A percentile compares a stretch with the other conserved stretches of the same genome.
These are phyloP conservation scores for Trematomus loennbergii DNA, from an alignment of 2,113 vertebrate species.

Conservation along the genomic window DNA sequence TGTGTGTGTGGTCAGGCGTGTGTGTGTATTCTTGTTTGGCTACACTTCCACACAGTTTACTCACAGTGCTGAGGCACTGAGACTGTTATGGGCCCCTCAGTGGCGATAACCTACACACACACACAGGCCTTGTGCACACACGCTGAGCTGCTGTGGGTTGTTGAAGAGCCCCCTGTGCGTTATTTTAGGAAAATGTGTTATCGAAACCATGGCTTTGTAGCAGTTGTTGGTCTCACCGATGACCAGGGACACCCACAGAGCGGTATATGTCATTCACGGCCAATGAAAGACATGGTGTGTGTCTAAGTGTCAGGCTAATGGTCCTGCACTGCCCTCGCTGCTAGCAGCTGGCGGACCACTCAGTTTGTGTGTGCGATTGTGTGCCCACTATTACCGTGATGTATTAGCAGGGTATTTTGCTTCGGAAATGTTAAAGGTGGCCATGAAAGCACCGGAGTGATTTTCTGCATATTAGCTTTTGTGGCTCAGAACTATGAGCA, in stretches of 20 bases:
- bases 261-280: slow-evolving; percentile 58
- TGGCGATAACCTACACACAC: slow-evolving; percentile 52
- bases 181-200: slow-evolving; percentile 71
- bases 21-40: slow-evolving; percentile 50
- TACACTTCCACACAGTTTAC: slow-evolving; percentile 66
- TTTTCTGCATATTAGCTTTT: slow-evolving; percentile 65
- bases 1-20: slow-evolving; percentile 8
- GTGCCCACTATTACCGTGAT: slow-evolving; percentile 10
- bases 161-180: slow-evolving; percentile 65
- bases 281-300: slow-evolving; percentile 73
- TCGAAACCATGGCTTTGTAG: slow-evolving; percentile 70
- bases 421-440: slow-evolving; percentile 56
- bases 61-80: slow-evolving; percentile 60
- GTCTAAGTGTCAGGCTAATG: slow-evolving; percentile 77
- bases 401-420: slow-evolving; percentile 41
- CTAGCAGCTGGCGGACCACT: slow-evolving; percentile 29
- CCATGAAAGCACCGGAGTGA: slow-evolving; percentile 43
- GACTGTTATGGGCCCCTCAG: slow-evolving; percentile 66
- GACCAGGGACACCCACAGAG: slow-evolving; percentile 37
- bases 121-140: slow-evolving; percentile 23
- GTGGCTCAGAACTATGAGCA: slow-evolving; percentile 3
- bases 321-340: slow-evolving; percentile 56
- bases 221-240: slow-evolving; percentile 50
- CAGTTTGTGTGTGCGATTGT: slow-evolving; percentile 12
- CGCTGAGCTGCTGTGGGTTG: slow-evolving; percentile 40